These are phyloP conservation scores for Campylorhamphus procurvoides DNA, from an alignment of 2,113 vertebrate species.

Conservation along the genomic window DNA sequence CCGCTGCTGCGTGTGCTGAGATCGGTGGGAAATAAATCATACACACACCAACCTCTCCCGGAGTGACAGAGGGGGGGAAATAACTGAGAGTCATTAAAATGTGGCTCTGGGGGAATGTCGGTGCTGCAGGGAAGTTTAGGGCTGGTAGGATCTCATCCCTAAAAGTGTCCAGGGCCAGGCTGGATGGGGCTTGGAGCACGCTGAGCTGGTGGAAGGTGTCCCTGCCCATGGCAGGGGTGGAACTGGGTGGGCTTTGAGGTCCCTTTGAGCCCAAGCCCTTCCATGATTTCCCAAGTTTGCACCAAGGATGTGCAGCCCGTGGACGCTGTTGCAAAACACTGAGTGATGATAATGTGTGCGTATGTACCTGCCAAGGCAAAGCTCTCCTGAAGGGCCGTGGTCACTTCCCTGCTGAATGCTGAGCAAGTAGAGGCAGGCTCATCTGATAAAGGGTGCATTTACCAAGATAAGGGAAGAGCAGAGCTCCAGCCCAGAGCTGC, in stretches of 20 bases:
- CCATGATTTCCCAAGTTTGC: neutral
- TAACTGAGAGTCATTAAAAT: rapidly evolving
- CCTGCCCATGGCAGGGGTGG: neutral
- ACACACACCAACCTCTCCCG: neutral
- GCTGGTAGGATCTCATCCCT: neutral
- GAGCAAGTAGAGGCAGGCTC: constrained; percentile 14
- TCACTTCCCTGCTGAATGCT: neutral
- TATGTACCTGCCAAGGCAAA: neutral
- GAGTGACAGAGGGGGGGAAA: rapidly evolving
- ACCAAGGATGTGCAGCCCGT: neutral
- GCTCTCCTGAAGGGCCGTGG: neutral
- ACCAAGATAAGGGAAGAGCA: neutral
- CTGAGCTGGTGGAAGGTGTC: neutral
- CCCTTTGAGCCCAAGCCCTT: neutral
- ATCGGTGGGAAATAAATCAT: too few relatives aligned
- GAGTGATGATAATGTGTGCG: neutral
- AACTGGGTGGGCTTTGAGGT: neutral
- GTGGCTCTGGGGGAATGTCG: neutral
- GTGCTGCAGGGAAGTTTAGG: neutral
- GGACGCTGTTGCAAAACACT: neutral
- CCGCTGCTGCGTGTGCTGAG: too few relatives aligned
- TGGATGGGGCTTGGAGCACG: neutral
- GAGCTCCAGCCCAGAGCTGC: neutral
- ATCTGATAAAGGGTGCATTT: neutral
- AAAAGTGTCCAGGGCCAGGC: neutral